phyloP scores from a whole-genome alignment of 2,888 invertebrate species.

The Hirtodrosophila cameraria region DNA sequence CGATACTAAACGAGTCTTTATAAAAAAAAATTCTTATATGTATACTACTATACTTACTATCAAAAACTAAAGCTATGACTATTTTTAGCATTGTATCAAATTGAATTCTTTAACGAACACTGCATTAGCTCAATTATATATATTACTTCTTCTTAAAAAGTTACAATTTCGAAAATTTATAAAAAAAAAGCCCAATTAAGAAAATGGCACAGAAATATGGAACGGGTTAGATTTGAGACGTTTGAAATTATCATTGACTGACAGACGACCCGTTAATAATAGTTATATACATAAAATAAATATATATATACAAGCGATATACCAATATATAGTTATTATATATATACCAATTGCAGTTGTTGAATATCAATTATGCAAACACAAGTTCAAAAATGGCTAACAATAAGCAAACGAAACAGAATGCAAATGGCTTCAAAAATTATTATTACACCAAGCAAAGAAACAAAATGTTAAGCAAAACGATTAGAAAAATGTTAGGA shows the following conservation, averaged over 20 bases:
- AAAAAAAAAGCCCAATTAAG: slow-evolving; percentile 9
- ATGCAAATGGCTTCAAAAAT: slow-evolving; percentile 49
- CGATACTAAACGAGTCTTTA: slow-evolving; percentile 9
- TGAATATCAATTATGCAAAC: slow-evolving; percentile 61
- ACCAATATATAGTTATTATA: slow-evolving; percentile 32
- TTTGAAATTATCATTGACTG: slow-evolving; percentile 36
- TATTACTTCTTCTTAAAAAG: slow-evolving; percentile 16
- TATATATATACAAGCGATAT: slow-evolving; percentile 37
- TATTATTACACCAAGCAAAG: slow-evolving; percentile 47
- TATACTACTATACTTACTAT: slow-evolving; percentile 6
- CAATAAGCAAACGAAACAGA: slow-evolving; percentile 37
- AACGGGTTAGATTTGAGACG: slow-evolving; percentile 3
- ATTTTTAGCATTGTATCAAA: slow-evolving; percentile 17
- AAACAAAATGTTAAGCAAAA: slow-evolving; percentile 66
- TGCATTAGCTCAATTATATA: slow-evolving; percentile 35
- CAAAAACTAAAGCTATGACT: slow-evolving; percentile 19
- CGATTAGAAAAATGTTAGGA: slow-evolving; percentile 64
- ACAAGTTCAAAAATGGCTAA: slow-evolving; percentile 36
- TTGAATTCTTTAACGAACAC: slow-evolving; percentile 33
- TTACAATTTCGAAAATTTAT: slow-evolving; percentile 25
- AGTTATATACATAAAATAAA: slow-evolving; percentile 8
- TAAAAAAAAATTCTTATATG: slow-evolving; percentile 6
- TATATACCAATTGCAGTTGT: slow-evolving; percentile 64
- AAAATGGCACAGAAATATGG: slow-evolving; percentile 5
- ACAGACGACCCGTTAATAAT: slow-evolving; percentile 28